phyloP scores from a whole-genome alignment of 2,888 invertebrate species.

The Lasioglossum malachurum region DNA sequence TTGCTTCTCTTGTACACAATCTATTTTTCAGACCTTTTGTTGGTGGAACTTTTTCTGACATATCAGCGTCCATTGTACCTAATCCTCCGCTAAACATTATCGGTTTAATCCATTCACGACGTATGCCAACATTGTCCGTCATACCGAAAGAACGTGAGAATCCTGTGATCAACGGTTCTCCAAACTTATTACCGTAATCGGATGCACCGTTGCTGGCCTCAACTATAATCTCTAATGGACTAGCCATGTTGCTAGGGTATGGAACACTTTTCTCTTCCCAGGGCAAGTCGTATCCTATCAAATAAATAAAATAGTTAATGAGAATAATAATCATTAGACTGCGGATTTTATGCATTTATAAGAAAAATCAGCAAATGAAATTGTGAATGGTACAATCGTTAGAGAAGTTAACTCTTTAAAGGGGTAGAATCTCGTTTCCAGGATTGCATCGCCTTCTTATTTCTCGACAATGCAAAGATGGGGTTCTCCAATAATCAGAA shows the following conservation, averaged over 20 bases:
- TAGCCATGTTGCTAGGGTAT: constrained; percentile 96
- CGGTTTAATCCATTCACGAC: constrained; percentile 98
- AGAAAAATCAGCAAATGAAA: not conserved
- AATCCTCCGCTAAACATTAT: constrained; percentile 99
- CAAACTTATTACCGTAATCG: constrained; percentile 99
- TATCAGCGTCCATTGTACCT: constrained; percentile 94
- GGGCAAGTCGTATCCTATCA: constrained; percentile 91
- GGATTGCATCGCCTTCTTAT: too few relatives aligned
- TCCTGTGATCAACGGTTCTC: constrained; percentile 96
- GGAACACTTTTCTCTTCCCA: constrained; percentile 91
- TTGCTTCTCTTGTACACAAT: not conserved
- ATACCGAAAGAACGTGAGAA: constrained; percentile 97
- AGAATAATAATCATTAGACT: not conserved
- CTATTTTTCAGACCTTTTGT: constrained; percentile 87
- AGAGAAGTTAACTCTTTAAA: not conserved
- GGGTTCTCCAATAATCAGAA: too few relatives aligned
- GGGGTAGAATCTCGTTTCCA: too few relatives aligned
- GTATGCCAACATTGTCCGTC: constrained; percentile 87
- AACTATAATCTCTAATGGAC: constrained; percentile 94
- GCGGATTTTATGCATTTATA: not conserved
- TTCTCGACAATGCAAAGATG: too few relatives aligned
- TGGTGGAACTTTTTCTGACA: constrained; percentile 92
- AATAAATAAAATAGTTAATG: not conserved
- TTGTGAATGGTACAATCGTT: not conserved
- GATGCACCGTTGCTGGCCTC: constrained; percentile 99